These are phyloP conservation scores for Potamarius usumacintae DNA, from an alignment of 2,113 vertebrate genomes.

Conservation along the genomic window DNA sequence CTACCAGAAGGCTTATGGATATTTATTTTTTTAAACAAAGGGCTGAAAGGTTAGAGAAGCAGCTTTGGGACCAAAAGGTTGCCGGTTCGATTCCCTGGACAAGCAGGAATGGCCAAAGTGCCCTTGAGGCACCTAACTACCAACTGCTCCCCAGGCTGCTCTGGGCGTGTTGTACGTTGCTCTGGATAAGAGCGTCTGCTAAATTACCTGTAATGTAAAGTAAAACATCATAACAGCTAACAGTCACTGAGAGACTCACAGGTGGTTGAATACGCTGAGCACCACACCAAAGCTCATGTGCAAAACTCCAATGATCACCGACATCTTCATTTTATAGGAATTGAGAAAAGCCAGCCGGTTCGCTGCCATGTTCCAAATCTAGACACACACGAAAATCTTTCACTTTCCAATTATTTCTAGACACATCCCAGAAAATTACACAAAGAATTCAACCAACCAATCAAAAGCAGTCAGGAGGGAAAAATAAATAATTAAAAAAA, in stretches of 20 bases:
- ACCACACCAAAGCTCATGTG: constrained; percentile 96
- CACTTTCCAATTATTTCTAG: background rate
- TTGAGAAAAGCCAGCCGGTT: constrained; percentile 96
- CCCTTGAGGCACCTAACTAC: no score
- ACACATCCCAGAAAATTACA: background rate
- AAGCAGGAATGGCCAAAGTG: no score
- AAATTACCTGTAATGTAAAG: no score
- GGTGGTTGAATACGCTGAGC: constrained; percentile 90
- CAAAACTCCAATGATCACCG: constrained; percentile 87
- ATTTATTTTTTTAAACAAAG: no score
- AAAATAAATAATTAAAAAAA: no score
- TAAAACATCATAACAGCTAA: background rate
- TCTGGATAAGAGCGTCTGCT: no score
- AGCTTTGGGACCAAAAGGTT: no score
- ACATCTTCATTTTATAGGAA: constrained; percentile 99
- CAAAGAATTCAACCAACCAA: background rate
- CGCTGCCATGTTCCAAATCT: constrained; percentile 95
- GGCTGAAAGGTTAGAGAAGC: no score
- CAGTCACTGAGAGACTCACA: constrained; percentile 78
- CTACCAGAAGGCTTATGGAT: background rate
- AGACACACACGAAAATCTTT: constrained; percentile 23
- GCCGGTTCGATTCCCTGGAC: no score
- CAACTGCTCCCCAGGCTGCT: no score
- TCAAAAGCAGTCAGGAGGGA: background rate
- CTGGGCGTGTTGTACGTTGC: no score